phyloP scores from a whole-genome alignment of 1,140 invertebrate genomes.

The Papilio xuthus region DNA sequence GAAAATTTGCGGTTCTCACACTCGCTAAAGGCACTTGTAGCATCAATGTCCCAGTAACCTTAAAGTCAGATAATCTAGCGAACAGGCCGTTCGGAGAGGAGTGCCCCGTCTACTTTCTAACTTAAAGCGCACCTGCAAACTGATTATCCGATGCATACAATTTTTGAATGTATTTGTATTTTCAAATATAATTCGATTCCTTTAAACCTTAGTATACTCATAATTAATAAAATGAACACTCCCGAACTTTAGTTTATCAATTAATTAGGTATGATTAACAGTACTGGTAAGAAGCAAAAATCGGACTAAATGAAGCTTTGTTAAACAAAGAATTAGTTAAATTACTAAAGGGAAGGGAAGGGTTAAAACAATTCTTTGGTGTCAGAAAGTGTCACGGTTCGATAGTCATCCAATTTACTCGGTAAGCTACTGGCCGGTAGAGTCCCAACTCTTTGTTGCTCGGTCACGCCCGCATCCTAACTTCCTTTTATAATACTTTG shows the following conservation, averaged over 20 bases:
- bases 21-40: not conserved
- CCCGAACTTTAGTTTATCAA: not conserved
- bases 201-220: not conserved
- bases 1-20: not conserved
- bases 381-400: constrained; percentile 72
- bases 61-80: constrained; percentile 6
- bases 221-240: not conserved
- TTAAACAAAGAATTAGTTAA: constrained; percentile 67
- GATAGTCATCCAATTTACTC: constrained; percentile 77
- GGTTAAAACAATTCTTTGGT: constrained; percentile 66
- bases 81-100: not conserved
- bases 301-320: constrained; percentile 56
- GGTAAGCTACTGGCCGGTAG: constrained; percentile 54
- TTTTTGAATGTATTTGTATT: not conserved
- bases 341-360: constrained; percentile 66
- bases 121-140: not conserved
- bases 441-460: constrained; percentile 67
- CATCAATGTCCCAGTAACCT: constrained; percentile 11
- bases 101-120: constrained; percentile 10
- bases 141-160: not conserved
- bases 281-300: constrained; percentile 30
- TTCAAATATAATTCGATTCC: not conserved
- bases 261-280: not conserved
- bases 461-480: constrained; percentile 62
- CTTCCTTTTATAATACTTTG: constrained; percentile 62